Conservation (phyloP, 1,140 invertebrate genomes). For the Carposina sasakii region DNA sequence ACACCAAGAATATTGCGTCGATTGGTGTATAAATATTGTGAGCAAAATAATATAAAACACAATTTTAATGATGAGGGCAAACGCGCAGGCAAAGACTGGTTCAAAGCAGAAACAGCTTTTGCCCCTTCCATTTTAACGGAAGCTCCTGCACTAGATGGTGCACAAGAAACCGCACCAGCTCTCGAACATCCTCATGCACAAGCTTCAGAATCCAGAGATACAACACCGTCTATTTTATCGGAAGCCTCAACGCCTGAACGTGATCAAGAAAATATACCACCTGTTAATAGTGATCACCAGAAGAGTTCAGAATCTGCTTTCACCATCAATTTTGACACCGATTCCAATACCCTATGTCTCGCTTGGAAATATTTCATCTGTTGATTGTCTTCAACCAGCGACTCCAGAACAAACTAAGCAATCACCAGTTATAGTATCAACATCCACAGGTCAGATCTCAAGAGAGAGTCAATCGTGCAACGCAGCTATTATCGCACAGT, state of each 20-base stretch:
- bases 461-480: slow-evolving; percentile 15
- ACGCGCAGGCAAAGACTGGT: background rate
- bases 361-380: too few species aligned
- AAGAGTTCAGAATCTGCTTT: too few species aligned
- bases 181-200: too few species aligned
- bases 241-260: slow-evolving; percentile 6
- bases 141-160: slow-evolving; percentile 23
- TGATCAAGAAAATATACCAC: slow-evolving; percentile 18
- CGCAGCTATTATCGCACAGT: slow-evolving; percentile 20
- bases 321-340: too few species aligned
- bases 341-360: too few species aligned
- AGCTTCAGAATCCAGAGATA: slow-evolving; percentile 15
- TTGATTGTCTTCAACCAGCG: slow-evolving; percentile 17
- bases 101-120: background rate
- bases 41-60: too few species aligned
- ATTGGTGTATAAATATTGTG: too few species aligned
- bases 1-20: too few species aligned
- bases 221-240: too few species aligned
- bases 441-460: slow-evolving; percentile 13
- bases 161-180: slow-evolving; percentile 19
- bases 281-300: too few species aligned
- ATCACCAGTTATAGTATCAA: slow-evolving; percentile 17
- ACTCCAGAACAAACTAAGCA: slow-evolving; percentile 16
- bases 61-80: background rate
- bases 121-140: slow-evolving; percentile 2